phyloP scores from a whole-genome alignment of 2,888 invertebrate genomes.

The Stegophylla sp. region DNA sequence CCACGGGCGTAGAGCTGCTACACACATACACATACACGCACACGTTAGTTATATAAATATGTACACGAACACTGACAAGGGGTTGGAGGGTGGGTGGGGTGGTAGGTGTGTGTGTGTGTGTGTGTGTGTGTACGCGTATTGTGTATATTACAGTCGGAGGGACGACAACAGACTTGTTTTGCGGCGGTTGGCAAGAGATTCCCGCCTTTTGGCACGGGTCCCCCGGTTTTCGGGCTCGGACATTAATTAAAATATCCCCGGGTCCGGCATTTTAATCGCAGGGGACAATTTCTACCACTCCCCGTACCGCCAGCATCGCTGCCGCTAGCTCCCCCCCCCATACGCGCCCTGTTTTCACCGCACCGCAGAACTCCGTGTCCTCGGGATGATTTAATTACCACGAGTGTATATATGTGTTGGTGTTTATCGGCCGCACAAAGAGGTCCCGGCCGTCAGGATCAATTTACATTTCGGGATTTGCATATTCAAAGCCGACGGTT shows the following conservation, averaged over 20 bases:
- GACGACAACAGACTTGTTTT: constrained; percentile 52
- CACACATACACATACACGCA: background rate
- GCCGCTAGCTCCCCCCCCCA: background rate
- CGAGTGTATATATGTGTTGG: background rate
- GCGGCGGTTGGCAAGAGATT: constrained; percentile 59
- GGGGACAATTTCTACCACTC: constrained; percentile 32
- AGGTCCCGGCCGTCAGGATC: constrained; percentile 46
- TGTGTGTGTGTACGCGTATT: background rate
- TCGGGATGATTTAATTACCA: constrained; percentile 55
- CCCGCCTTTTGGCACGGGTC: constrained; percentile 58
- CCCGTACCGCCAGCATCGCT: too few species aligned
- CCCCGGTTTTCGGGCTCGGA: constrained; percentile 53
- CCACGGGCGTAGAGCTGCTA: background rate
- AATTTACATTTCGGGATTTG: constrained; percentile 56
- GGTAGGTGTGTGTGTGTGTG: background rate
- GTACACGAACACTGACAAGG: background rate
- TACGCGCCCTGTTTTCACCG: constrained; percentile 30
- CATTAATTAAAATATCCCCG: constrained; percentile 59
- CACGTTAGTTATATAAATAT: background rate
- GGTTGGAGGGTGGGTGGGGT: background rate
- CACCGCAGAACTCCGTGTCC: constrained; percentile 34
- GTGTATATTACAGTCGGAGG: constrained; percentile 44
- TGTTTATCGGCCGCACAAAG: constrained; percentile 45
- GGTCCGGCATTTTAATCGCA: constrained; percentile 59
- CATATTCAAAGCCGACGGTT: constrained; percentile 46